Base-by-base conservation (phyloP, 64 coral and sea anemone species). In the Astreopora myriophthalma region DNA sequence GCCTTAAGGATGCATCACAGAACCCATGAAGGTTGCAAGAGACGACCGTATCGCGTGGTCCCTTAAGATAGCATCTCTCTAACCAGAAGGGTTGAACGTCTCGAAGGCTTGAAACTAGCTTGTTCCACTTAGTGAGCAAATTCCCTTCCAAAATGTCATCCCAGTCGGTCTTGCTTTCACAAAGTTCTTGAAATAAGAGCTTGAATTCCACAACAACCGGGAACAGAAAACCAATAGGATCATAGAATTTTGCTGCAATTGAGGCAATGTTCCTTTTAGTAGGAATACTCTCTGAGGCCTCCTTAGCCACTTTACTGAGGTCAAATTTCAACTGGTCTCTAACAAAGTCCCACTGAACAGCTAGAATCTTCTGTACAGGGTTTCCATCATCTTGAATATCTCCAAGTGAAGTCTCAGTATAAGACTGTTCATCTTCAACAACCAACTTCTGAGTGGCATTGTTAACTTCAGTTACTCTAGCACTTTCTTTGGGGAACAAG, bases 1-100 rank as follows among this genome's bases (percentile, higher is more conserved):
- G 69, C 86, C 55, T 35, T 55, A 87, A 49, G 10, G 66, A 87
- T 26, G 85, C 85, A 87, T 87, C 85, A 51, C 85, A 73, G 27
- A 87, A 87, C 37, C 83, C 61, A 40, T 86, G 61, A 86, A 86
- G 83, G 20, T 70, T 27, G 83, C 34, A 37, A 34, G 4, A 27
- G 26, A 69, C 39, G 19, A 86, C 61, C 46, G 14, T 36, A 62
- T 86, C 61, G 62, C 68, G 16, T 26, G 68, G 23, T 17, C 46
- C 24, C 12, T 46, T 67, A n/a, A 69, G 46, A 26, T 86, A 86
- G 33, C 83, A 86, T 69, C 83, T 66, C 46, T 68, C 35, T 29
- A 87, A 10, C n/a, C 24, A 14, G 7, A 73, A 14, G 12, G 66
- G 85, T 22, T 49, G 28, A 34, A 16, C 19, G 14, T 72, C 38